Base-by-base conservation (phyloP, 2,888 invertebrate species). In the Drosophila kambysellisi region DNA sequence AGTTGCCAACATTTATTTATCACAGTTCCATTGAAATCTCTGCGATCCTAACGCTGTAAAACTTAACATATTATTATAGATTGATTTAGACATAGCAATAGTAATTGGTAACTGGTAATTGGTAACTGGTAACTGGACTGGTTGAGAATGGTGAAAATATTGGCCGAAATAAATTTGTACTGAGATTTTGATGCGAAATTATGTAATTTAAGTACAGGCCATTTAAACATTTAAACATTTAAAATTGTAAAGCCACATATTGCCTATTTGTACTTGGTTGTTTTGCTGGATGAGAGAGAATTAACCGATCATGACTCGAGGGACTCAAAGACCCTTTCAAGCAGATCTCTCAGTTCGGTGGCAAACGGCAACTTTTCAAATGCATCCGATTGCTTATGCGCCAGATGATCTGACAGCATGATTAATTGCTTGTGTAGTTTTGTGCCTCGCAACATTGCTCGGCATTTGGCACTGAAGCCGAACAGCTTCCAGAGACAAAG, bases 401-500 rank as follows among this genome's bases (percentile, higher is more conserved):
- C 37, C 11, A 92, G 51, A 9, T 87, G 80, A 9, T 89, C 86
- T 7, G 64, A 75, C 4, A 93, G 73, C 6, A 74, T 51, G 6
- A 61, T 68, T 7, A 93, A 39, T 56, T 89, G 76, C 41, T 87
- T 90, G 4, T 86, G 80, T 25, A 93, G 76, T 71, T 88, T 91
- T 32, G 92, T 92, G 39, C 89, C 89, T 32, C 91, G 92, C 17
- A 93, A 80, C 62, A 86, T 79, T 37, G 90, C 89, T 25, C 89
- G 89, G 67, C 89, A 91, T 67, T 93, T 93, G 25, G 90, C 90
- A 32, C 90, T 91, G 30, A 90, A 91, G 9, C 92, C 91, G 32
- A 92, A 89, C 1, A 93, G 80, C 67, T 91, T 90, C 92, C 92
- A 93, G 20, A 93, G 53, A 8, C 90, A 88, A 0, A 91, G 76